Percentiles rank a stretch among this genome's conserved stretches.
These are phyloP conservation scores for Ophioninae sp. DNA, from an alignment of 2,888 invertebrate species.

Conservation along the genomic window DNA sequence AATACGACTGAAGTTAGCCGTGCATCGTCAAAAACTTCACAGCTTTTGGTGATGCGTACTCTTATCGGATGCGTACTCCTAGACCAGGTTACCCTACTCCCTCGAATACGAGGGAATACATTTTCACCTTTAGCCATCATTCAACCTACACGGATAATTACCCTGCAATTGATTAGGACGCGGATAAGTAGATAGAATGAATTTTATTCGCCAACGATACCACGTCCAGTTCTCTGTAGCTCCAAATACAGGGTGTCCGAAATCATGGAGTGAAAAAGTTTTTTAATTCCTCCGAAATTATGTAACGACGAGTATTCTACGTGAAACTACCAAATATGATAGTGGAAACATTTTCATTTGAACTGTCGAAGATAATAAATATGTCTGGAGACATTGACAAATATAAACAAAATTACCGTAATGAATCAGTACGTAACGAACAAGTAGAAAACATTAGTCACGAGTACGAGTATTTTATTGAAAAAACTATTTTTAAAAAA, in stretches of 20 bases:
- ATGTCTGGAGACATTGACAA: neutral
- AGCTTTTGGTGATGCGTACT: too few relatives aligned
- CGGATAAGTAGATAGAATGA: neutral
- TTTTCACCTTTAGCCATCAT: neutral
- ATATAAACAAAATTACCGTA: neutral
- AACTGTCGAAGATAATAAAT: too few relatives aligned
- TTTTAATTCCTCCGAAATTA: neutral
- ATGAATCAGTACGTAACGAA: neutral
- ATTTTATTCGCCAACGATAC: neutral
- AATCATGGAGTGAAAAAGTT: neutral
- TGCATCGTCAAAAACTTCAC: too few relatives aligned
- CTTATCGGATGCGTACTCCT: too few relatives aligned
- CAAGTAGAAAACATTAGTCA: neutral
- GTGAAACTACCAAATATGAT: neutral
- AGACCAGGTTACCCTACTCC: too few relatives aligned
- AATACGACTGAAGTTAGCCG: too few relatives aligned
- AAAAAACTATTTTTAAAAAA: neutral
- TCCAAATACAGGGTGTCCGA: neutral
- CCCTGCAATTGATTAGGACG: neutral
- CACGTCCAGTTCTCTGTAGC: neutral
- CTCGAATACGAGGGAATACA: constrained; percentile 2
- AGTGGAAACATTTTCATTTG: too few relatives aligned
- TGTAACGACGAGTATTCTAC: neutral
- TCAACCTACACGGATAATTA: neutral
- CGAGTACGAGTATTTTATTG: neutral